Conservation (phyloP, 2,888 invertebrate genomes). For the Sthenelais limicola region DNA sequence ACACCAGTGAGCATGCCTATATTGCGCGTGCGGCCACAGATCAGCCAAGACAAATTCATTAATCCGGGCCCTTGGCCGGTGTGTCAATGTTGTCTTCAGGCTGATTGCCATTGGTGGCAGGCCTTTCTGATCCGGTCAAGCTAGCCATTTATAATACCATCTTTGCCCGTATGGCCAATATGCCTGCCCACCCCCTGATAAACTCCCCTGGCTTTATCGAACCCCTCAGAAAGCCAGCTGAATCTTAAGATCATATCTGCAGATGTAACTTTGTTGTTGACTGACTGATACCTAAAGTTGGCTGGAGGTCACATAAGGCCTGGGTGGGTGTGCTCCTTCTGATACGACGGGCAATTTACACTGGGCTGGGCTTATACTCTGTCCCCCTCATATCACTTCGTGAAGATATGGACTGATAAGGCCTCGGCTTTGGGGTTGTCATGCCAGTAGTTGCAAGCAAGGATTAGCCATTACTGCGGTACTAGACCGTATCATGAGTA, state of each 20-base stretch:
- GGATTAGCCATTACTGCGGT: too few species aligned
- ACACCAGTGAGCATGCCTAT: slow-evolving; percentile 19
- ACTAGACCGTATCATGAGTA: too few species aligned
- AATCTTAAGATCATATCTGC: slow-evolving; percentile 39
- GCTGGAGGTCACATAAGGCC: not conserved
- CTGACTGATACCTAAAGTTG: not conserved
- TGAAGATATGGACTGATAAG: too few species aligned
- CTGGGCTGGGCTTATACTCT: slow-evolving; percentile 16
- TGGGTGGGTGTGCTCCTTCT: not conserved
- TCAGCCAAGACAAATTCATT: slow-evolving; percentile 40
- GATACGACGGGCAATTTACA: slow-evolving; percentile 31
- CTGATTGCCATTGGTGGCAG: slow-evolving; percentile 29
- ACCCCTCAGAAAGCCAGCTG: slow-evolving; percentile 29
- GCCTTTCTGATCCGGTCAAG: slow-evolving; percentile 34
- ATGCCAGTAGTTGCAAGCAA: too few species aligned
- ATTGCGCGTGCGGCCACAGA: slow-evolving; percentile 11
- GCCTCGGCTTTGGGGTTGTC: too few species aligned
- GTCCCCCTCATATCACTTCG: too few species aligned
- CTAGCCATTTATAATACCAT: slow-evolving; percentile 36
- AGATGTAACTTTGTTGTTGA: slow-evolving; percentile 32
- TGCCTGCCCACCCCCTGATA: slow-evolving; percentile 34
- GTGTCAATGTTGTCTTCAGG: slow-evolving; percentile 36
- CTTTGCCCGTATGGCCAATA: slow-evolving; percentile 26
- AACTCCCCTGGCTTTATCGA: slow-evolving; percentile 38
- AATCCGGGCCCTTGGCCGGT: slow-evolving; percentile 27